Evolutionary conservation across 2,888 invertebrate genomes (phyloP), one percentile per base, ranked within the genome.

Genomic region (Cheilosia urbana): DNA sequence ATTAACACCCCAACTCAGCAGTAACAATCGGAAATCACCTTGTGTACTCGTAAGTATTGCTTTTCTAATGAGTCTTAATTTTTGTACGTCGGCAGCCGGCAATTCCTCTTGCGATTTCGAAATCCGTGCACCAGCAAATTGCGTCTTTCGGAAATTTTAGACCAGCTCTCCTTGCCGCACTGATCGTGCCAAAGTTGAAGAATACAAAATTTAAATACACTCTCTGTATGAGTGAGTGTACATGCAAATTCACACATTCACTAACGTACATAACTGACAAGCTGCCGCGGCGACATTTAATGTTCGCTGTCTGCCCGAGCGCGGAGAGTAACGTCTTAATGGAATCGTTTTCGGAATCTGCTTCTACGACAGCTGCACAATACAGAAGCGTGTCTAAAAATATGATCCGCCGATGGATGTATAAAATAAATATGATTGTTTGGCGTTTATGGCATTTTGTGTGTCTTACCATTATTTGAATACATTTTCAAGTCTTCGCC

Each of bases 1-100:
- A 88, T 89, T 92, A 88, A 87, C 91, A 89, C 90, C 92, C 83
- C 91, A 91, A 80, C 88, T 91, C 80, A 91, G 90, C 89, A 89
- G 90, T 45, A 89, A 87, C 87, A 87, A 88, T 88, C 90, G 91
- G 85, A 92, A 92, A 89, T 89, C 90, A 82, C 88, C 89, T 65
- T 89, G 88, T 89, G 88, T 88, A 65, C 76, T 89, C 88, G 89
- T 90, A 89, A 90, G 90, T 90, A 85, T 88, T 45, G 15, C 4
- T n/a, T 34, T 63, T 51, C 27, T 62, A 19, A 40, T 68, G 42
- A 42, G 47, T 13, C 34, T 77, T 27, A 13, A 78, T 58, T 82
- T 76, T 47, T 66, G 51, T 40, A 21, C 49, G 47, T 68, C 40
- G 42, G 69, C 72, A 30, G 2, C 13, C 37, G 42, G 30, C 45